Base-by-base conservation (phyloP, 2,888 invertebrate species). In the Mactromeris polynyma region DNA sequence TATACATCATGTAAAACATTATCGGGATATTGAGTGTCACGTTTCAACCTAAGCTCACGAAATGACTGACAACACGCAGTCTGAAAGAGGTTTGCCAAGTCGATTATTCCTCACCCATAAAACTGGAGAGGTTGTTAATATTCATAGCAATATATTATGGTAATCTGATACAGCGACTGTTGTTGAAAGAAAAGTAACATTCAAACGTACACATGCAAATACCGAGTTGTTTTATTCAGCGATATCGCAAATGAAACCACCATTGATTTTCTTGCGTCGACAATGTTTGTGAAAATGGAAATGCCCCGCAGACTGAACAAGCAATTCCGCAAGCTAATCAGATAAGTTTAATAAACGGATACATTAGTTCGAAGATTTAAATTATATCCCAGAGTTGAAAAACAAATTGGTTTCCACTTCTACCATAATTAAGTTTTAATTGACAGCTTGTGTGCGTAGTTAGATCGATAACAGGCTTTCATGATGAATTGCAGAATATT, bases 101-200 rank as follows among this genome's bases (percentile, higher is more conserved):
- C 33, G 73, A 73, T 73, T 73, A 73, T 73, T 33, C 33, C 19
- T 36, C 33, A 11, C 33, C 26, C 73, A 33, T 33, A 73, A 73
- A 17, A 33, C 58, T 64, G 14, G 51, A 33, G 36, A 83, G 69
- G 17, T 19, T 17, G 58, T 64, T 83, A 21, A 83, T 83, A 83
- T 83, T 83, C 83, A 83, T 69, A 40, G 36, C 69, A 69, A 31
- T 83, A 69, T 83, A 36, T 69, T 64, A 38, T 83, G 40, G 83
- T 42, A 38, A 83, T 69, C 40, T 17, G 64, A 83, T 83, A 83
- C 14, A 14, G 38, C 42, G 69, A 33, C 42, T 38, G 73, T 36
- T 17, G 73, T 36, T 73, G 73, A 73, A 83, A 82, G 83, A n/a
- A 81, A 81, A 54, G 83, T 64, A 33, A 83, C 64, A 42, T 69